Evolutionary conservation across 2,888 invertebrate species (phyloP).

Genomic region (Chymomyza procnemis): DNA sequence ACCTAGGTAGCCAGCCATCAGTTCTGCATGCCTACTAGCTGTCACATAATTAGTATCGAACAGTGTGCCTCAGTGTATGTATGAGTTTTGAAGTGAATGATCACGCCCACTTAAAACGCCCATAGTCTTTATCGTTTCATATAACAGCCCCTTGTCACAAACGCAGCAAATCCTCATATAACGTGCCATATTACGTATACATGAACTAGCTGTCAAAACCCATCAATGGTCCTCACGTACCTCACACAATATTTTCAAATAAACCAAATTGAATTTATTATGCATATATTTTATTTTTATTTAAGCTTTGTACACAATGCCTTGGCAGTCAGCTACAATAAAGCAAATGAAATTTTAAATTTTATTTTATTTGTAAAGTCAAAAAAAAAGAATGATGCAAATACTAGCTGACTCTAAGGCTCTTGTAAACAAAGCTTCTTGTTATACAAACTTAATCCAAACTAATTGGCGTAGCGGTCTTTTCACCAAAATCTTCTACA

Average conservation of each 20-base stretch:
- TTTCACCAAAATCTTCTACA: conserved; percentile 63
- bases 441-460: conserved; percentile 33
- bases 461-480: conserved; percentile 75
- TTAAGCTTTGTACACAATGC: neutral
- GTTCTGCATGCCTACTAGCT: conserved; percentile 52
- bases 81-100: conserved; percentile 18
- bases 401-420: neutral
- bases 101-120: conserved; percentile 8
- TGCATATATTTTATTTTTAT: neutral
- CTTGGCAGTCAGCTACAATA: neutral
- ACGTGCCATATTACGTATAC: conserved; percentile 35
- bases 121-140: conserved; percentile 3
- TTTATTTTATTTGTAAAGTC: too few species aligned
- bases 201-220: conserved; percentile 27
- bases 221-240: neutral
- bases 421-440: neutral
- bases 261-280: neutral
- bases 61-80: neutral
- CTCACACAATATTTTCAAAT: conserved; percentile 11
- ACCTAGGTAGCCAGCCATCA: neutral
- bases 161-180: conserved; percentile 1
- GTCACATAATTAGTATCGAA: conserved; percentile 51
- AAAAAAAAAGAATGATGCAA: too few species aligned
- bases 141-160: neutral
- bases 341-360: too few species aligned